Percentiles rank a stretch among this genome's conserved stretches.
Evolutionary conservation across 2,113 vertebrate species (phyloP).

Genomic region (Barbus barbus): DNA sequence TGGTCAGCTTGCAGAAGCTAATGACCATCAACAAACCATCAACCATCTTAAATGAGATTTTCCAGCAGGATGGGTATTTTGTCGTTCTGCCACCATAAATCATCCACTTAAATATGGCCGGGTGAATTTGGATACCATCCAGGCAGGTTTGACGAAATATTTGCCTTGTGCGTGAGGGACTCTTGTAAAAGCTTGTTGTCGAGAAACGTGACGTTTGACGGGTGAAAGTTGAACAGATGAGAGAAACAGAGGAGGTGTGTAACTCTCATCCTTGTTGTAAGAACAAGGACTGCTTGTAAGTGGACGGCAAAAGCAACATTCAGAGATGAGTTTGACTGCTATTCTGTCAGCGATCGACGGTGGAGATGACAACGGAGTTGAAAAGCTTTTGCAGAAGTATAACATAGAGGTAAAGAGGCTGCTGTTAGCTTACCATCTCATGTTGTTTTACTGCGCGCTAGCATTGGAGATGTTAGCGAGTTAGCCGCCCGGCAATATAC

Average conservation of each 20-base stretch:
- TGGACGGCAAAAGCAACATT: constrained; percentile 12
- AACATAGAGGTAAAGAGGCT: constrained; percentile 70
- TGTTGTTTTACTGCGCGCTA: background rate
- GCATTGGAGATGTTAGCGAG: background rate
- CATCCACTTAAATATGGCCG: background rate
- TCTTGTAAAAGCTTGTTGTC: background rate
- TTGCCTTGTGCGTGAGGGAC: background rate
- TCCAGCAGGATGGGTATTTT: background rate
- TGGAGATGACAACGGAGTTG: constrained; percentile 61
- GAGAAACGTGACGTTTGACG: constrained; percentile 45
- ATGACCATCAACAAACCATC: background rate
- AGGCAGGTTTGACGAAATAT: background rate
- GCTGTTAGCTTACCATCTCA: constrained; percentile 17
- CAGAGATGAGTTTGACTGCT: constrained; percentile 69
- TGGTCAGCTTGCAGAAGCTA: background rate
- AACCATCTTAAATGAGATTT: background rate
- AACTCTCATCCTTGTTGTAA: constrained; percentile 5
- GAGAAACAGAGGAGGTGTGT: background rate
- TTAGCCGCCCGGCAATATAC: background rate
- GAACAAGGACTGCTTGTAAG: background rate
- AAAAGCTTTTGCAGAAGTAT: constrained; percentile 65
- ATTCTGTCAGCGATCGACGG: constrained; percentile 68
- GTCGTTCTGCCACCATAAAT: background rate
- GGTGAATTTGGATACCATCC: background rate
- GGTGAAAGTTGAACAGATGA: constrained; percentile 53